phyloP scores from a whole-genome alignment of 2,888 invertebrate genomes.

The Suillia variegata region DNA sequence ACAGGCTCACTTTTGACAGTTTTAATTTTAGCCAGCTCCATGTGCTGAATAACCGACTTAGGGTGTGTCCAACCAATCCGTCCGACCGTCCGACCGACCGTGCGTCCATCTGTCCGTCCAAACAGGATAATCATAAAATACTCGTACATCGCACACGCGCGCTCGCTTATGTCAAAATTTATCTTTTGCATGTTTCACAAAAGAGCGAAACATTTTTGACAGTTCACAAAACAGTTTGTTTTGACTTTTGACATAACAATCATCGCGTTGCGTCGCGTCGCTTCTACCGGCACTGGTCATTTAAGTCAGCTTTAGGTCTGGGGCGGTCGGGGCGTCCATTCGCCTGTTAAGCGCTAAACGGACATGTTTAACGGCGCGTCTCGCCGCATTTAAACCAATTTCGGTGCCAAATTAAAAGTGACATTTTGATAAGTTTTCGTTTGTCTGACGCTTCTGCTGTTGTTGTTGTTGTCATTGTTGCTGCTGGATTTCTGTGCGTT shows the following conservation, averaged over 20 bases:
- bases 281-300: too few species aligned
- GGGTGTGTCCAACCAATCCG: too few species aligned
- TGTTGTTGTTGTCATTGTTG: too few species aligned
- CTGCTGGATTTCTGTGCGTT: neutral
- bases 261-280: neutral
- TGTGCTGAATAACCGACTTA: too few species aligned
- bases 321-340: too few species aligned
- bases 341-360: too few species aligned
- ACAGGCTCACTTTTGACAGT: neutral
- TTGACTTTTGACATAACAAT: neutral
- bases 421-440: conserved; percentile 25
- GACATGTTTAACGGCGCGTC: neutral
- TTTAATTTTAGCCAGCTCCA: too few species aligned
- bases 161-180: neutral
- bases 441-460: too few species aligned
- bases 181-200: neutral
- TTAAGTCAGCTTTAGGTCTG: too few species aligned
- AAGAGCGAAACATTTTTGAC: neutral
- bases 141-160: too few species aligned
- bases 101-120: neutral
- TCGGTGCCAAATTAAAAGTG: conserved; percentile 22
- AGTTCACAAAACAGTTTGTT: neutral
- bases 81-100: too few species aligned
- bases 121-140: neutral
- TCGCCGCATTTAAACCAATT: neutral